Base-by-base conservation (phyloP, 2,888 invertebrate species). In the Neoascia interrupta region DNA sequence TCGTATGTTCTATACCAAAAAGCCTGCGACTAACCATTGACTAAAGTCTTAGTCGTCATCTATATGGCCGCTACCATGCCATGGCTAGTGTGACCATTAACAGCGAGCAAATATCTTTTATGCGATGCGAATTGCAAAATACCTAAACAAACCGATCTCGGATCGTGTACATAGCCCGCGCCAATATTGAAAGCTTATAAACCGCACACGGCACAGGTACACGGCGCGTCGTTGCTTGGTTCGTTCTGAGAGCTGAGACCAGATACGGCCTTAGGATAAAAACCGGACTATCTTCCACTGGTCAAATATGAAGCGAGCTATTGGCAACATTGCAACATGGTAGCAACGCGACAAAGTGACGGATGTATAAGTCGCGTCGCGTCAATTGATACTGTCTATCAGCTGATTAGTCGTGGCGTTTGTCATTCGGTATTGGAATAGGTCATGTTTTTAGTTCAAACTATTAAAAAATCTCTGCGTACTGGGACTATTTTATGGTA, bases 131-230 rank as follows among this genome's bases (percentile, higher is more conserved):
- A 64, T 75, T 75, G 75, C 75, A 75, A 75, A 75, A 75, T 75
- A 51, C 58, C 56, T 63, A 75, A 75, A 70, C 63, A 75, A 75
- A 75, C 70, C 43, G 53, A 70, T 60, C 45, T 63, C 70, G 51
- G 53, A 69, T 6, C 19, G 28, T 21, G 15, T 26, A 41, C 26
- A 37, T 31, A 43, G 47, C 26, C 5, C 39, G 47, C 49, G 58
- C 58, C 64, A 70, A 43, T 19, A 51, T 43, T 28, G 36, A 19
- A 37, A 8, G 18, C 28, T 53, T 4, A 28, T 11, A n/a, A n/a
- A n/a, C n/a, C n/a, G n/a, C n/a, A n/a, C n/a, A n/a, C n/a, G n/a
- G 3, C 15, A 28, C 56, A 3, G 31, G n/a, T 31, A 31, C 31
- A 31, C 31, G 23, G 16, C 21, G 18, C 18, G 13, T 16, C 26